Conservation (phyloP, 2,113 vertebrate genomes). For the Sander vitreus region DNA sequence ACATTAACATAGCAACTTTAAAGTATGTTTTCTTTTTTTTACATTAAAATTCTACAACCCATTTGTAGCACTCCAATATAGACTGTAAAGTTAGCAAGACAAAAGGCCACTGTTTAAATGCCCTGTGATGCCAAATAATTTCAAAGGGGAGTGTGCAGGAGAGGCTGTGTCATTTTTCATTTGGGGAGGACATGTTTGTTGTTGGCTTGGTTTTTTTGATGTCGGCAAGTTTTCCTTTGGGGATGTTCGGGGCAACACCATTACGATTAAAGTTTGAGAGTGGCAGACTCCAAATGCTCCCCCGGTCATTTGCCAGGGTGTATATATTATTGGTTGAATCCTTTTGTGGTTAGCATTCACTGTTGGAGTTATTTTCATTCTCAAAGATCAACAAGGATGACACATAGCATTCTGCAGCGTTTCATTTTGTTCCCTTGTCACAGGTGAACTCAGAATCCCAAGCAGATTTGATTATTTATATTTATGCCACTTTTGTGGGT, state of each 20-base stretch:
- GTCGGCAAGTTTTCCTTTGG: constrained; percentile 56
- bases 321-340: constrained; percentile 56
- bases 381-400: constrained; percentile 68
- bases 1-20: constrained; percentile 15
- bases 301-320: constrained; percentile 49
- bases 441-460: constrained; percentile 62
- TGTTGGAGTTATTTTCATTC: constrained; percentile 54
- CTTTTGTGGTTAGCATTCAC: constrained; percentile 25
- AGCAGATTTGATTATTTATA: constrained; percentile 69
- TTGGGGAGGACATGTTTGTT: constrained; percentile 63
- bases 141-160: constrained; percentile 41
- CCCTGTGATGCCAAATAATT: constrained; percentile 46
- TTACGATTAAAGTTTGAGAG: constrained; percentile 56
- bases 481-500: constrained; percentile 59
- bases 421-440: constrained; percentile 62
- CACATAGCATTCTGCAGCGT: constrained; percentile 52
- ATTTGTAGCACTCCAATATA: constrained; percentile 11
- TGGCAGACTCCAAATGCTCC: constrained; percentile 52
- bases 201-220: constrained; percentile 65
- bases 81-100: constrained; percentile 22
- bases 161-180: constrained; percentile 67
- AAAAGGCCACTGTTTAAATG: constrained; percentile 43
- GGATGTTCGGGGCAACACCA: constrained; percentile 43
- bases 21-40: constrained; percentile 24
- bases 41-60: constrained; percentile 8